These are phyloP conservation scores for Sparus aurata DNA, from an alignment of 2,797 vertebrate species.

Conservation along the genomic window DNA sequence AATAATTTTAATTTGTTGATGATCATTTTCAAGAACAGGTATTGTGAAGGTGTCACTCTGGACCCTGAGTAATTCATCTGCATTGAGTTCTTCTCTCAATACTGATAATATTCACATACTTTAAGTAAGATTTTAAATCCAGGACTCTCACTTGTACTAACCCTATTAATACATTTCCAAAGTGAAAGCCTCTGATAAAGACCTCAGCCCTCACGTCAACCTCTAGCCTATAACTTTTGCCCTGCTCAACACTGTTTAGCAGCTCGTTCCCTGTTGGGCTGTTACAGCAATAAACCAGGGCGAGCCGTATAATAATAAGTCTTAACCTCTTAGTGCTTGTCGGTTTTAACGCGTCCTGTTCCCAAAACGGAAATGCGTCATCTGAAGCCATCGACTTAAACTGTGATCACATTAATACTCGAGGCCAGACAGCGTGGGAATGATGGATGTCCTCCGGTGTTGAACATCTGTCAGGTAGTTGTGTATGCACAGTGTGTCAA, in stretches of 20 bases:
- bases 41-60: neutral
- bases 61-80: neutral
- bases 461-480: conserved; percentile 83
- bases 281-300: conserved; percentile 61
- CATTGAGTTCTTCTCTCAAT: neutral
- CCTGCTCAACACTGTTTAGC: conserved; percentile 46
- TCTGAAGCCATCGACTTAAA: conserved; percentile 68
- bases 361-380: conserved; percentile 69
- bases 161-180: too few relatives aligned
- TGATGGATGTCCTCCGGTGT: conserved; percentile 80
- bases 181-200: conserved; percentile 5
- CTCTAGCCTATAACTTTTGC: conserved; percentile 30
- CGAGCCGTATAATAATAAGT: conserved; percentile 53
- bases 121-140: neutral
- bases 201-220: conserved; percentile 8
- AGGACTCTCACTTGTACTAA: neutral
- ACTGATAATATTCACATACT: neutral
- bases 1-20: too few relatives aligned
- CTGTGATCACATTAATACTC: conserved; percentile 76
- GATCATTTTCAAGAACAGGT: too few relatives aligned
- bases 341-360: conserved; percentile 52
- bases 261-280: conserved; percentile 46
- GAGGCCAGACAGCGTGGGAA: conserved; percentile 69
- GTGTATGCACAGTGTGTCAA: conserved; percentile 75
- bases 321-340: conserved; percentile 62